Conservation (phyloP, 2,797 vertebrate genomes). For the Tangara arthus region DNA sequence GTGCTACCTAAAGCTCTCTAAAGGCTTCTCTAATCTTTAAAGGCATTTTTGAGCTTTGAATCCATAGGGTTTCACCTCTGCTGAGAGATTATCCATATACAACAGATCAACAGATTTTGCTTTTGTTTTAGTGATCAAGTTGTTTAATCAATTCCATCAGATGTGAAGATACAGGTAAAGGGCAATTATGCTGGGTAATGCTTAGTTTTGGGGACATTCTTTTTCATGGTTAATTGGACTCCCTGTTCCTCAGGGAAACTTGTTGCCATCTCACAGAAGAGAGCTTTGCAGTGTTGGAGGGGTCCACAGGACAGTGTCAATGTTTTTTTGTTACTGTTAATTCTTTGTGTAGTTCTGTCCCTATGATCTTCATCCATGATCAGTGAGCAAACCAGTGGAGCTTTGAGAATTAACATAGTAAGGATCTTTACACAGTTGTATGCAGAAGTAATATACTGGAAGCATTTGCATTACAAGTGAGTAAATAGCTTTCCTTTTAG, state of each 20-base stretch:
- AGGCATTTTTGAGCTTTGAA: not conserved
- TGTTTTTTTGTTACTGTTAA: not conserved
- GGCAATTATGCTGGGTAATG: not conserved
- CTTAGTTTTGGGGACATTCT: not conserved
- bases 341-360: not conserved
- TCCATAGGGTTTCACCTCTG: not conserved
- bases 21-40: not conserved
- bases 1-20: not conserved
- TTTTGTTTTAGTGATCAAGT: not conserved
- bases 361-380: not conserved
- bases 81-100: not conserved
- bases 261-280: not conserved
- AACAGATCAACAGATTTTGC: not conserved
- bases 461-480: not conserved
- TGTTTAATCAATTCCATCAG: not conserved
- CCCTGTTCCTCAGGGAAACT: not conserved
- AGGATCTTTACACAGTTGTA: not conserved
- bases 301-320: not conserved
- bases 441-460: not conserved
- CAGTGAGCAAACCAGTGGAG: not conserved
- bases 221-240: not conserved
- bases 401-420: not conserved
- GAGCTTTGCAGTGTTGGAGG: not conserved
- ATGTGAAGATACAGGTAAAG: not conserved
- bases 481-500: slow-evolving; percentile 13